A percentile compares a stretch with the other conserved stretches of the same genome.
Conservation (phyloP, 2,888 invertebrate species). For the Phaedon cochleariae region DNA sequence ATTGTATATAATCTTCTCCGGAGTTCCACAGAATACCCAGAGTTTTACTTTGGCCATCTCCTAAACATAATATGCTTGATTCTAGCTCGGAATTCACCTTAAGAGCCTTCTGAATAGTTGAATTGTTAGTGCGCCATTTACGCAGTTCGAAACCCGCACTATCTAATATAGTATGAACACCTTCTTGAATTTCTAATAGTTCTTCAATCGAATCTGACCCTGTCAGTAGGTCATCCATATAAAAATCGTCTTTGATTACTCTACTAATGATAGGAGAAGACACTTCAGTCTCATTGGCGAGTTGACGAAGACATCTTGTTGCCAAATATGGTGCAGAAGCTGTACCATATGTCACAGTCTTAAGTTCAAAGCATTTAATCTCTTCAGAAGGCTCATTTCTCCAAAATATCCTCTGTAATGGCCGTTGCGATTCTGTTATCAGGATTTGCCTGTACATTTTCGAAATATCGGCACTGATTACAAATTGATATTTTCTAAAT, state of each 20-base stretch:
- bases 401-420: slow-evolving; percentile 31
- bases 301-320: no score
- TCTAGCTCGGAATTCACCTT: no score
- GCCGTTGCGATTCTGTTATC: background rate
- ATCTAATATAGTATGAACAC: background rate
- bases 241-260: background rate
- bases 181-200: background rate
- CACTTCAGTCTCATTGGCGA: no score
- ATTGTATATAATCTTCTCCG: no score
- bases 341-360: no score
- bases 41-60: no score
- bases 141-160: background rate
- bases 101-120: background rate
- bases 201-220: background rate
- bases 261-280: background rate
- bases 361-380: slow-evolving; percentile 25
- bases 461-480: no score
- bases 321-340: slow-evolving; percentile 31
- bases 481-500: slow-evolving; percentile 33
- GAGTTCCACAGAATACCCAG: no score
- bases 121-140: no score
- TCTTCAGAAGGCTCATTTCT: slow-evolving; percentile 15
- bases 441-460: slow-evolving; percentile 28
- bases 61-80: no score
- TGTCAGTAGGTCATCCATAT: no score